These are phyloP conservation scores for Plutella xylostella DNA, from an alignment of 2,888 invertebrate species.

Conservation along the genomic window DNA sequence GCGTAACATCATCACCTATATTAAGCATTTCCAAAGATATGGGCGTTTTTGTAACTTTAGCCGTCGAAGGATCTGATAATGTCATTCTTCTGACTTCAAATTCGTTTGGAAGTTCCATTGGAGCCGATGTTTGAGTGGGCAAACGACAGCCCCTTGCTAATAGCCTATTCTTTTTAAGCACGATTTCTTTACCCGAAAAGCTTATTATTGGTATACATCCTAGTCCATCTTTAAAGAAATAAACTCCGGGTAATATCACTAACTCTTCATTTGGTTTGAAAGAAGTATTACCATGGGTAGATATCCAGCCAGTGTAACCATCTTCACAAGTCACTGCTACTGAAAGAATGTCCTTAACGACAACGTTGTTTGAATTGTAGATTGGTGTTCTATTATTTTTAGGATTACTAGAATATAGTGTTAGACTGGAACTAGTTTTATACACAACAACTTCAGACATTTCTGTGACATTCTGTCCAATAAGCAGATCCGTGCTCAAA, in stretches of 20 bases:
- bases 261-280: too few relatives aligned
- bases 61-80: too few relatives aligned
- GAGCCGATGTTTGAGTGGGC: not conserved
- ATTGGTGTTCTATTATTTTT: not conserved
- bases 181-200: not conserved
- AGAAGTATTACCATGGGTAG: too few relatives aligned
- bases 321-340: not conserved
- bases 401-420: not conserved
- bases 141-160: not conserved
- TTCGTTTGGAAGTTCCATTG: not conserved
- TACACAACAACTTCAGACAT: not conserved
- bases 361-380: not conserved
- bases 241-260: too few relatives aligned
- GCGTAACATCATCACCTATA: not conserved
- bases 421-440: not conserved
- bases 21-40: not conserved
- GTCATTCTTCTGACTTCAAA: too few relatives aligned
- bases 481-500: not conserved
- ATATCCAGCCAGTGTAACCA: not conserved
- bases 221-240: not conserved
- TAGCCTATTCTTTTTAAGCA: not conserved
- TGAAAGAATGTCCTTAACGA: not conserved
- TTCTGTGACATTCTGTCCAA: slow-evolving; percentile 3
- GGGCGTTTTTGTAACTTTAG: too few relatives aligned
- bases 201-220: not conserved